Percentiles rank a stretch among this genome's conserved stretches.
These are phyloP conservation scores for Timema podura DNA, from an alignment of 2,888 invertebrate species.

Conservation along the genomic window DNA sequence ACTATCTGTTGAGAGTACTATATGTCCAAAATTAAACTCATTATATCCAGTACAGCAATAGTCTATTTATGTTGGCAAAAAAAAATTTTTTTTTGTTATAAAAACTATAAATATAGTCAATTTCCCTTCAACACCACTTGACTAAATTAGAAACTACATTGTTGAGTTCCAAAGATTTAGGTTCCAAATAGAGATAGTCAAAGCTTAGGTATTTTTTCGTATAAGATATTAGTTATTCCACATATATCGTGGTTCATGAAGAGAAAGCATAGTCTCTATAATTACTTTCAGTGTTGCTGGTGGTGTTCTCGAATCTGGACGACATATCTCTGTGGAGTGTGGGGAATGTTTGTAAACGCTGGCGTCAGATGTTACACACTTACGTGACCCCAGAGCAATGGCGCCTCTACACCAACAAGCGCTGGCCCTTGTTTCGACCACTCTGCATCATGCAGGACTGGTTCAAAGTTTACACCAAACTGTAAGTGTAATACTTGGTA, in stretches of 20 bases:
- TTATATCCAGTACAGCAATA: too few relatives aligned
- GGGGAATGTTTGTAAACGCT: slow-evolving; percentile 79
- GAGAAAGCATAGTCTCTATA: background rate
- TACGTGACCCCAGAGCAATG: slow-evolving; percentile 76
- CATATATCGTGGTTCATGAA: background rate
- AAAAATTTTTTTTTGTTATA: too few relatives aligned
- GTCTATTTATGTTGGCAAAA: too few relatives aligned
- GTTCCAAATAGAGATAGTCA: too few relatives aligned
- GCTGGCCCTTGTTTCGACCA: slow-evolving; percentile 86
- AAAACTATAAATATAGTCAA: too few relatives aligned
- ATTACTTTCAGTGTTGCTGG: slow-evolving; percentile 64
- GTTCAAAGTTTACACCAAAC: slow-evolving; percentile 65
- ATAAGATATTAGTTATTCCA: background rate
- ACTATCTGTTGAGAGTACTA: too few relatives aligned
- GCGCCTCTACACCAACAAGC: slow-evolving; percentile 67
- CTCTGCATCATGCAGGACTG: slow-evolving; percentile 68
- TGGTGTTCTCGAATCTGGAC: slow-evolving; percentile 85
- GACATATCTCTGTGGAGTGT: slow-evolving; percentile 88
- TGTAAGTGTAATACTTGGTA: slow-evolving; percentile 37
- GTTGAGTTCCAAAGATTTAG: too few relatives aligned
- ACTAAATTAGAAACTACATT: too few relatives aligned
- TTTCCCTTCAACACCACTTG: too few relatives aligned
- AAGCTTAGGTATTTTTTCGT: too few relatives aligned
- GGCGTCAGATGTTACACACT: slow-evolving; percentile 75
- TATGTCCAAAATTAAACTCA: too few relatives aligned